These are phyloP conservation scores for Cheirogaleus major DNA, from an alignment of 2,797 vertebrate genomes.

Conservation along the genomic window DNA sequence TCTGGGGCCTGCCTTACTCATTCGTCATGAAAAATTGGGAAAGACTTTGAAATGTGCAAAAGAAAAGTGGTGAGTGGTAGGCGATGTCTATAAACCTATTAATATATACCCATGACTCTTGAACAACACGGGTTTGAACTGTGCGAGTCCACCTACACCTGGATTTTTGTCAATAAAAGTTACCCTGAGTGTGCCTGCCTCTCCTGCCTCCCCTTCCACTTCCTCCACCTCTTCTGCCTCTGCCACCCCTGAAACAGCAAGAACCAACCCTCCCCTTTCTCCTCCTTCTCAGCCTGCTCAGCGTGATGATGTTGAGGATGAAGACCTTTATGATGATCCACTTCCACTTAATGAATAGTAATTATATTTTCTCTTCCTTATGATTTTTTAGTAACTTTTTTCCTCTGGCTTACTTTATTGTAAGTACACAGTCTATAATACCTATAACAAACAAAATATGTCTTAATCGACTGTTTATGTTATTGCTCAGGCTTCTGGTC, in stretches of 20 bases:
- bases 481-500: not conserved
- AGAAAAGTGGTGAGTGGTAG: too few relatives aligned
- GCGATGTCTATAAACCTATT: not conserved
- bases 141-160: not conserved
- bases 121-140: not conserved
- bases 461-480: not conserved
- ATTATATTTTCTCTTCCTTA: not conserved
- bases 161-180: not conserved
- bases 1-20: not conserved
- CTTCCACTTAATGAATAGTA: not conserved
- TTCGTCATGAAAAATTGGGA: not conserved
- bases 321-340: not conserved
- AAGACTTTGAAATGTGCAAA: not conserved
- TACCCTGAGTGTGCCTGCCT: not conserved
- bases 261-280: not conserved
- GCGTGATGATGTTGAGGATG: not conserved
- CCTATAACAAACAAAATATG: not conserved
- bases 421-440: not conserved
- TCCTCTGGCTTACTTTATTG: not conserved
- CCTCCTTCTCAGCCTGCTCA: not conserved
- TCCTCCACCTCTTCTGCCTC: not conserved
- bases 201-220: not conserved
- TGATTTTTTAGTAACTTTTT: not conserved
- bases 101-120: not conserved
- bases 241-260: not conserved